These are phyloP conservation scores for Vulpes lagopus DNA, from an alignment of 2,113 vertebrate genomes.

Conservation along the genomic window DNA sequence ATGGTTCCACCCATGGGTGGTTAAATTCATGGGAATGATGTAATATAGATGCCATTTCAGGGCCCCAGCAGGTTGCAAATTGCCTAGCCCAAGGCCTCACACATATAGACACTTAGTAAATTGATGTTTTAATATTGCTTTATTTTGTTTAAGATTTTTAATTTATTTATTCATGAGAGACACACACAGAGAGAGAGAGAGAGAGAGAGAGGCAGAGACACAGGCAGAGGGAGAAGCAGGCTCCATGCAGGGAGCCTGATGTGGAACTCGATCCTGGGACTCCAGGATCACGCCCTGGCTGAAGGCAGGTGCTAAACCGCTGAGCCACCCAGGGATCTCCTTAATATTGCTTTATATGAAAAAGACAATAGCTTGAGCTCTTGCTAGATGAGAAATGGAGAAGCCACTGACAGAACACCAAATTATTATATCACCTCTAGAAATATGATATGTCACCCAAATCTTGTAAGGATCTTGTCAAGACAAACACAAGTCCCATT, in stretches of 20 bases:
- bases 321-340: too few species aligned
- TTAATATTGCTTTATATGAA: conserved; percentile 38
- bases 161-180: too few species aligned
- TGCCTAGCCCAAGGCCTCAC: not conserved
- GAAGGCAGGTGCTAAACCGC: too few species aligned
- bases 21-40: conserved; percentile 5
- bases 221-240: too few species aligned
- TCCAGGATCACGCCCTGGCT: too few species aligned
- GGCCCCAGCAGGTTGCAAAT: not conserved
- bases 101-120: not conserved
- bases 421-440: not conserved
- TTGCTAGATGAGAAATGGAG: not conserved
- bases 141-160: not conserved
- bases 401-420: not conserved
- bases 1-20: not conserved
- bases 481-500: not conserved
- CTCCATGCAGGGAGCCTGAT: too few species aligned
- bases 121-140: conserved; percentile 30
- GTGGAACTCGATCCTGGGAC: too few species aligned
- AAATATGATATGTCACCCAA: not conserved
- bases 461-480: conserved; percentile 2
- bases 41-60: not conserved
- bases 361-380: not conserved
- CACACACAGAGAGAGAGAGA: too few species aligned
- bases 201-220: too few species aligned